A percentile compares a stretch with the other conserved stretches of the same genome.
Evolutionary conservation across 2,797 vertebrate genomes (phyloP).

Genomic region (Schizopygopsis pylzovi): DNA sequence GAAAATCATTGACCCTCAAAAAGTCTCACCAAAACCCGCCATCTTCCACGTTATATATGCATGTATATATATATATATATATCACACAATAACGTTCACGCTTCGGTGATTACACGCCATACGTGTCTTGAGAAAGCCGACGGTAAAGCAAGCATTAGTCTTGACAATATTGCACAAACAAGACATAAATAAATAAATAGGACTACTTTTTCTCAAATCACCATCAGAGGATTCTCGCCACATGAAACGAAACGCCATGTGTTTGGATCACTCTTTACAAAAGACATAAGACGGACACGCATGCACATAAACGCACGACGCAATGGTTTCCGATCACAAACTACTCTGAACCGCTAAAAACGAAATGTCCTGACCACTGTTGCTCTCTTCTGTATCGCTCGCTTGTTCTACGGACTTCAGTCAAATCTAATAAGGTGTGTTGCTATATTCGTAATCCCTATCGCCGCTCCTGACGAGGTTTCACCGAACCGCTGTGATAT

Average conservation of each 20-base stretch:
- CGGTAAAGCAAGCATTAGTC: conserved; percentile 28
- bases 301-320: not conserved
- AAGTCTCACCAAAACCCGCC: not conserved
- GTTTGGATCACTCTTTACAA: conserved; percentile 15
- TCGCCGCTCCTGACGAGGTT: not conserved
- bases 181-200: conserved; percentile 45
- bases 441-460: not conserved
- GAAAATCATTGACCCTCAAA: too few relatives aligned
- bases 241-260: not conserved
- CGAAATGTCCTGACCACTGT: not conserved
- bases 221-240: not conserved
- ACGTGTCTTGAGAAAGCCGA: not conserved
- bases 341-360: not conserved
- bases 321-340: conserved; percentile 1
- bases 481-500: not conserved
- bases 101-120: not conserved
- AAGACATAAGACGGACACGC: not conserved
- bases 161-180: conserved; percentile 79
- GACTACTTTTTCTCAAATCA: not conserved
- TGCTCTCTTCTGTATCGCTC: not conserved
- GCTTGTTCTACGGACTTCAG: not conserved
- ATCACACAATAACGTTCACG: conserved; percentile 77
- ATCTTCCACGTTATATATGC: too few relatives aligned
- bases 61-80: too few relatives aligned
- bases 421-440: not conserved